A percentile compares a stretch with the other conserved stretches of the same genome.
Conservation (phyloP, 64 coral and sea anemone genomes). For the Platygyra sinensis region DNA sequence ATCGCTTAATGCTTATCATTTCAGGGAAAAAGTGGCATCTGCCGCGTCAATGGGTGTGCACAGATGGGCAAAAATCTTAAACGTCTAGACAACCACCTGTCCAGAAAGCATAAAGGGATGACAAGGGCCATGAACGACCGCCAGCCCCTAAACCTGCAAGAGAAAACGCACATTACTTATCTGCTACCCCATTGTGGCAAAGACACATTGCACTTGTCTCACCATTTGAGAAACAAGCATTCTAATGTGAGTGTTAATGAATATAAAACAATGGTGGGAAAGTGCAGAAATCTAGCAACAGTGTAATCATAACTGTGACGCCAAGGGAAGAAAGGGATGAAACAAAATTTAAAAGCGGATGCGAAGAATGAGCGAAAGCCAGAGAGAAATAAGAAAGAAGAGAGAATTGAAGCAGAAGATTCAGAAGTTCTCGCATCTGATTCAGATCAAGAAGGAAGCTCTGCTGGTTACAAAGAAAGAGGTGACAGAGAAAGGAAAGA, state of each 20-base stretch:
- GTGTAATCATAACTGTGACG: not conserved
- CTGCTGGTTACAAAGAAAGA: not conserved
- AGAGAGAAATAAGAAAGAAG: not conserved
- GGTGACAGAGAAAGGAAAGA: not conserved
- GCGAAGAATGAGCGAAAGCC: not conserved
- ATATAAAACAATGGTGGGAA: no score
- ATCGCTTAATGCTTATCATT: no score
- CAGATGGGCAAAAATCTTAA: conserved; percentile 43
- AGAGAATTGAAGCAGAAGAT: conserved; percentile 3
- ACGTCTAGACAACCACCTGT: conserved; percentile 42
- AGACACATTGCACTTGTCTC: conserved; percentile 10
- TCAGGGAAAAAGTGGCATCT: conserved; percentile 50
- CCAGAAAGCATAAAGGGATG: conserved; percentile 27
- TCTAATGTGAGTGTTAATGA: not conserved
- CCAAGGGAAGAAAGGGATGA: not conserved
- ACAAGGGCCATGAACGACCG: conserved; percentile 28
- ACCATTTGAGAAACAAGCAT: conserved; percentile 20
- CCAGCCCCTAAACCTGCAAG: not conserved
- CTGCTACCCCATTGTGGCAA: conserved; percentile 7
- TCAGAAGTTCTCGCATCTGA: not conserved
- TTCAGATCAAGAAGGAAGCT: not conserved
- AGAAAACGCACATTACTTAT: not conserved
- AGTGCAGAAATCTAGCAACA: no score
- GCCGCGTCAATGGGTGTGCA: conserved; percentile 10
- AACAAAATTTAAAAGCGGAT: not conserved